Evolutionary conservation across 2,888 invertebrate species (phyloP).

Genomic region (Pandemis heparana): DNA sequence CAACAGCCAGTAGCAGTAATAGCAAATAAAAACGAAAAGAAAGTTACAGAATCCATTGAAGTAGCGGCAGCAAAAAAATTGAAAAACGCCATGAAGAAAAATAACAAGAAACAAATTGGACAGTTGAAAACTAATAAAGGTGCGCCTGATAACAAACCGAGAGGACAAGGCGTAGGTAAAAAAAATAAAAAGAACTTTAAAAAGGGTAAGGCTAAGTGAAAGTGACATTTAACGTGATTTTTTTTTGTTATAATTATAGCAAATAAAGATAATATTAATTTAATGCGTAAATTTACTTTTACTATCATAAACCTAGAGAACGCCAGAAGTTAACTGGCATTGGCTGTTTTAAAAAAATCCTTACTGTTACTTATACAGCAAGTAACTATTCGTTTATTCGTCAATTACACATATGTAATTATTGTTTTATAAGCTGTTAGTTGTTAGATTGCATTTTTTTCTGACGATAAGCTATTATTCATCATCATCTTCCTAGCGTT

Average conservation of each 20-base stretch:
- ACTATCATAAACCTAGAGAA: not conserved
- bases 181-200: conserved; percentile 56
- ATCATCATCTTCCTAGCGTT: no score
- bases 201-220: conserved; percentile 34
- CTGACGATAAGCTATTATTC: no score
- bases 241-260: conserved; percentile 34
- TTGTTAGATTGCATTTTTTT: no score
- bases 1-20: conserved; percentile 24
- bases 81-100: conserved; percentile 70
- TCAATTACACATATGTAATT: no score
- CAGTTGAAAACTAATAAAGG: conserved; percentile 60
- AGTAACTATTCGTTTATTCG: no score
- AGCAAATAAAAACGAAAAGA: conserved; percentile 45
- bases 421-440: no score
- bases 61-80: conserved; percentile 66
- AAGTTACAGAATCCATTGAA: conserved; percentile 63
- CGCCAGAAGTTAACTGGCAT: no score
- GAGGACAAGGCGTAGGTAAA: conserved; percentile 53
- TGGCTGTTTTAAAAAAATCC: no score
- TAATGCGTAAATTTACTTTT: not conserved
- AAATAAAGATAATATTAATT: conserved; percentile 34
- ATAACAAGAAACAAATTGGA: conserved; percentile 70
- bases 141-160: conserved; percentile 48
- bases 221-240: conserved; percentile 11
- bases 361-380: no score